These are phyloP conservation scores for Podiceps cristatus DNA, from an alignment of 2,113 vertebrate species.

Conservation along the genomic window DNA sequence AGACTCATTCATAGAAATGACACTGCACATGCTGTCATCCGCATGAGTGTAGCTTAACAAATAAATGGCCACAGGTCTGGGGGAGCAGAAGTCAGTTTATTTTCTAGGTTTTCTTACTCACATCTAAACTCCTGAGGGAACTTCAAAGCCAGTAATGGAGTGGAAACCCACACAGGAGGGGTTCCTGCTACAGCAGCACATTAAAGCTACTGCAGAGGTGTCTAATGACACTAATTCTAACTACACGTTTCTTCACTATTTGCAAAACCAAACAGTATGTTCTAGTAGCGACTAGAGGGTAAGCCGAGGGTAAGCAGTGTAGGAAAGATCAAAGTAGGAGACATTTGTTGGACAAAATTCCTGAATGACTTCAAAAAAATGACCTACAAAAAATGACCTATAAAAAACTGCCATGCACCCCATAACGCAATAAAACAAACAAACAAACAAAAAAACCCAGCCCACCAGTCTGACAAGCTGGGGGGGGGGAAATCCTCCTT, in stretches of 20 bases:
- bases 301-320: accelerated
- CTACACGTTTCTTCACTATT: not conserved
- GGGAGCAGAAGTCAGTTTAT: accelerated
- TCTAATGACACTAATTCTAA: not conserved
- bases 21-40: not conserved
- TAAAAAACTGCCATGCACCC: not conserved
- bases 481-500: not conserved
- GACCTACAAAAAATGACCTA: not conserved
- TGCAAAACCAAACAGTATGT: not conserved
- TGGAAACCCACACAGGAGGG: not conserved
- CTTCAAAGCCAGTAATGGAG: not conserved
- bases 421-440: not conserved
- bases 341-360: not conserved
- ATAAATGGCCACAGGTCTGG: not conserved
- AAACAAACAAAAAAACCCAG: not conserved
- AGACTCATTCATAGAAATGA: not conserved
- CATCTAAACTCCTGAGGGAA: not conserved
- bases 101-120: not conserved
- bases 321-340: not conserved
- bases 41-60: not conserved
- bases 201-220: not conserved
- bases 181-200: not conserved
- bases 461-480: not conserved
- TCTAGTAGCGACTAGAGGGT: not conserved
- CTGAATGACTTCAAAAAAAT: not conserved